Evolutionary conservation across 2,797 vertebrate species (phyloP), one percentile per base, ranked within the genome.

Genomic region (Ciconia nigra): DNA sequence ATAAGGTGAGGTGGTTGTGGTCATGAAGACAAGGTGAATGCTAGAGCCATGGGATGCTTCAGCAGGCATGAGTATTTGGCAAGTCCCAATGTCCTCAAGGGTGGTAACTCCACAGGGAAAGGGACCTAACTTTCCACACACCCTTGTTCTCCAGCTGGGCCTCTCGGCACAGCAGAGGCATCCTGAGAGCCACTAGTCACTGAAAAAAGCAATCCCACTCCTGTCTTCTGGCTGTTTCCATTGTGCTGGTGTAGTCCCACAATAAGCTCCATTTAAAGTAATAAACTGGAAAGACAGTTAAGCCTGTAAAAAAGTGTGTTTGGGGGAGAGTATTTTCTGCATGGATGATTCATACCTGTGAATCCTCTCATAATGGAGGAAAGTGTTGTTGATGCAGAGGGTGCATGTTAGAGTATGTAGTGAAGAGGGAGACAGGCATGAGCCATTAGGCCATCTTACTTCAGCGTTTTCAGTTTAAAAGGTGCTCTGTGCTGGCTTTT

Each of bases 331-430:
- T 31, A 5, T 51, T 76, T 58, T 69, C n/a, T 76, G 12, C 18
- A 7, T 4, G 29, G 14, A 7, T 37, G 20, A 12, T 17, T 82
- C 5, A 4, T 13, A 21, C 2, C 1, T 1, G 0, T 3, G 13
- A 55, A 24, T 42, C 11, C 18, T 55, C 39, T 79, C 15, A 9
- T 51, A 69, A 35, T 3, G 4, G n/a, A 33, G 28, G 18, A 37
- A 35, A 69, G 22, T 21, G 31, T 0, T 31, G 21, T 15, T 54
- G 58, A 15, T n/a, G 29, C 28, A 20, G 26, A 52, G 18, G n/a
- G 5, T 54, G 24, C 20, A 1, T 31, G 12, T 22, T 25, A 16
- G 21, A 58, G 8, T 10, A 3, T 1, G 24, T 6, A 41, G 22
- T 28, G 66, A 66, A 44, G 52, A 35, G 29, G 37, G 26, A 72